Evolutionary conservation across 2,888 invertebrate genomes (phyloP).

Genomic region (Brachylomia viminalis): DNA sequence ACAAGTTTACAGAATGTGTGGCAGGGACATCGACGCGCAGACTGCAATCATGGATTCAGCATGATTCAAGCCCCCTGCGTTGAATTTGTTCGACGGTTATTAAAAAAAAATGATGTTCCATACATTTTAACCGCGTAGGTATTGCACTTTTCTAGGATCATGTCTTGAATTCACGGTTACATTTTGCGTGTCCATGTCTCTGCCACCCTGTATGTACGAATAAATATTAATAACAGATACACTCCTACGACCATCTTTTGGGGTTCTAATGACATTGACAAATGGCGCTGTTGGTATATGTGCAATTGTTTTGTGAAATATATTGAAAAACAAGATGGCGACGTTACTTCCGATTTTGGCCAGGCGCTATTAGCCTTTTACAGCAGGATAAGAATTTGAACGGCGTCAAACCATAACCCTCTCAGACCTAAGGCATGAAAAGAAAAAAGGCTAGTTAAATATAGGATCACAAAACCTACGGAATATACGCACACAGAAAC

Average conservation of each 20-base stretch:
- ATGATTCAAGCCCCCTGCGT: too few species aligned
- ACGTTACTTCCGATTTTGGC: not conserved
- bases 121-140: too few species aligned
- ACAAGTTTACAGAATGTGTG: too few species aligned
- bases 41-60: too few species aligned
- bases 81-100: too few species aligned
- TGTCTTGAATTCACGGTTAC: too few species aligned
- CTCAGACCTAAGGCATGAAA: not conserved
- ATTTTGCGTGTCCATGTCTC: too few species aligned
- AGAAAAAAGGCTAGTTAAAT: not conserved
- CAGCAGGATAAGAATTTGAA: not conserved
- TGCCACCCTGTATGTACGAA: too few species aligned
- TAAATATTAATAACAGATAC: too few species aligned
- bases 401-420: not conserved
- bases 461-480: not conserved
- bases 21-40: too few species aligned
- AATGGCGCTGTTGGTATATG: not conserved
- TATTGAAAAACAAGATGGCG: not conserved
- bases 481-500: constrained; percentile 6
- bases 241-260: not conserved
- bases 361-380: not conserved
- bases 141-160: too few species aligned
- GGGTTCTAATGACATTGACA: not conserved
- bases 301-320: not conserved
- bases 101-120: too few species aligned